These are phyloP conservation scores for Alexandromys fortis DNA, from an alignment of 2,113 vertebrate genomes.

Conservation along the genomic window DNA sequence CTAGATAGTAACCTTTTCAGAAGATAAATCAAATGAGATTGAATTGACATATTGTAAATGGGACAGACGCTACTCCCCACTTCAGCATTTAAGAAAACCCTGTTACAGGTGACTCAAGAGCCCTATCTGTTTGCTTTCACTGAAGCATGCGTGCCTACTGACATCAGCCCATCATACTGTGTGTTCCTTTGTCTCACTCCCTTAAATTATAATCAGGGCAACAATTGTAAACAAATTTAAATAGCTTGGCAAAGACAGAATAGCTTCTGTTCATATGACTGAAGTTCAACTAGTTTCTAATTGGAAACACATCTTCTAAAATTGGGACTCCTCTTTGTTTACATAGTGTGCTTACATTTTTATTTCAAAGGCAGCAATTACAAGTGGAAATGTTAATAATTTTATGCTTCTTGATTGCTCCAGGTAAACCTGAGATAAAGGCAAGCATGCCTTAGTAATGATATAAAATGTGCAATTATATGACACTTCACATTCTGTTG, in stretches of 20 bases:
- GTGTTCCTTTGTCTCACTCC: neutral
- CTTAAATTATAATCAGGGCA: neutral
- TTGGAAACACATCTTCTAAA: neutral
- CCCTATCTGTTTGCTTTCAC: neutral
- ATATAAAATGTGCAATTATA: slow-evolving; percentile 5
- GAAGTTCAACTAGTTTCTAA: neutral
- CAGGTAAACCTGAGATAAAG: slow-evolving; percentile 23
- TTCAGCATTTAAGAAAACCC: neutral
- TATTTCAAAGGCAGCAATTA: neutral
- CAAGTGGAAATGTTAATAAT: neutral
- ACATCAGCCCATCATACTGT: neutral
- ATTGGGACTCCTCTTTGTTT: neutral
- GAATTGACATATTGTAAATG: neutral
- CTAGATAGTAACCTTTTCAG: neutral
- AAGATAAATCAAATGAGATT: neutral
- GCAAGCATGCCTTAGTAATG: neutral
- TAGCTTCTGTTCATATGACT: neutral
- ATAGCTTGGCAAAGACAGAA: neutral
- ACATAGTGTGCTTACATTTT: neutral
- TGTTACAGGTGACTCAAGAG: neutral
- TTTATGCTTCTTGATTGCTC: neutral
- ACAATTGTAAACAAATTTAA: neutral
- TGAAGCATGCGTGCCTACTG: neutral
- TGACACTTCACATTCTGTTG: slow-evolving; percentile 11
- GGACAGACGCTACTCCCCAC: neutral